phyloP scores from a whole-genome alignment of 2,888 invertebrate species.

The Bombylius discolor region DNA sequence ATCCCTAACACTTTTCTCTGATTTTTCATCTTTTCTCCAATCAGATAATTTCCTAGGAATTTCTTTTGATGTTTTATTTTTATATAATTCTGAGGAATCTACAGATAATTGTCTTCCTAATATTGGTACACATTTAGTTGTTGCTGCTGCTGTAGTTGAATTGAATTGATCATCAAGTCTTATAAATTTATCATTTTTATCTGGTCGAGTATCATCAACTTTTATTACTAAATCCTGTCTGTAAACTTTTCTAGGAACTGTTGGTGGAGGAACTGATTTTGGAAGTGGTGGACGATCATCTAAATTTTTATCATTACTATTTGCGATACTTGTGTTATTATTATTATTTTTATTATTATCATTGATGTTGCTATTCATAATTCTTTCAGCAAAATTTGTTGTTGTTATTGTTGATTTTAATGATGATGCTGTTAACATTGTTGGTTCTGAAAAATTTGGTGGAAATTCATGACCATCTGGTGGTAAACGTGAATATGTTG shows the following conservation, averaged over 20 bases:
- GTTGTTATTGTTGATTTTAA: slow-evolving; percentile 14
- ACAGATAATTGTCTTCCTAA: background rate
- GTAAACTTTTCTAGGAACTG: slow-evolving; percentile 31
- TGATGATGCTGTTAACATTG: slow-evolving; percentile 15
- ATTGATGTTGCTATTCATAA: slow-evolving; percentile 16
- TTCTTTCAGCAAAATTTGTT: slow-evolving; percentile 31
- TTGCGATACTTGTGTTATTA: background rate
- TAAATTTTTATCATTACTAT: slow-evolving; percentile 6
- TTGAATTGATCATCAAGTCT: slow-evolving; percentile 16
- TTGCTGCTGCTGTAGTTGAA: background rate
- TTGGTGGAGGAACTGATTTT: slow-evolving; percentile 31
- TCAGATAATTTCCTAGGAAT: slow-evolving; percentile 28
- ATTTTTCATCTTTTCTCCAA: slow-evolving; percentile 61
- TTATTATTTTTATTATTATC: slow-evolving; percentile 8
- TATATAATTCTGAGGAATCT: background rate
- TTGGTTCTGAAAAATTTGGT: slow-evolving; percentile 35
- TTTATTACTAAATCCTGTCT: slow-evolving; percentile 35
- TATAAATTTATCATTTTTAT: slow-evolving; percentile 11
- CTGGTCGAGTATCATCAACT: slow-evolving; percentile 27
- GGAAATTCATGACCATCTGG: slow-evolving; percentile 38
- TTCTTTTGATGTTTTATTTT: background rate
- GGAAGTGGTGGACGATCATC: slow-evolving; percentile 32
- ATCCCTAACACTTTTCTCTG: slow-evolving; percentile 68
- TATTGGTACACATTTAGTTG: background rate
- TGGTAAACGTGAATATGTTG: slow-evolving; percentile 36